phyloP scores from a whole-genome alignment of 2,888 invertebrate species.

The Tortricodes alternella region DNA sequence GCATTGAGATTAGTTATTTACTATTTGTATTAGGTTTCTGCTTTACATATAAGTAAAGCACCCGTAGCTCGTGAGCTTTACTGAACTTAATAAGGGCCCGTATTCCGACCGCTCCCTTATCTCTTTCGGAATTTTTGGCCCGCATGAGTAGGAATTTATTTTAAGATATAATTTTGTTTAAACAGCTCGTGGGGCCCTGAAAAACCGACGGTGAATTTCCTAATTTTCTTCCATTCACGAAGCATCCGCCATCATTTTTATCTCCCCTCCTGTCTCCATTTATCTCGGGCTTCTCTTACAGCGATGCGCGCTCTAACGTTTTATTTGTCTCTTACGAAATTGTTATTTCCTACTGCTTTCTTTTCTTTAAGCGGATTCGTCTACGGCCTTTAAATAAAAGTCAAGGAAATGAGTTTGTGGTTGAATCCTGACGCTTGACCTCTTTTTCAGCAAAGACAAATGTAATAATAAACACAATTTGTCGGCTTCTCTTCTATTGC shows the following conservation, averaged over 20 bases:
- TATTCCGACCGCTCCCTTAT: slow-evolving; percentile 33
- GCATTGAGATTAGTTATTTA: no score
- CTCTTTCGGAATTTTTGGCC: slow-evolving; percentile 32
- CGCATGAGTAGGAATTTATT: slow-evolving; percentile 47
- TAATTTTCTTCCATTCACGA: slow-evolving; percentile 77
- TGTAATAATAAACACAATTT: slow-evolving; percentile 56
- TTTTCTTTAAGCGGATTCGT: slow-evolving; percentile 75
- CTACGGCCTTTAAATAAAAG: slow-evolving; percentile 67
- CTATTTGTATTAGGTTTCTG: no score
- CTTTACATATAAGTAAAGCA: slow-evolving; percentile 1
- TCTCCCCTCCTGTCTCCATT: slow-evolving; percentile 77
- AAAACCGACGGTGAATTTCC: slow-evolving; percentile 74
- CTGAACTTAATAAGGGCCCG: slow-evolving; percentile 31
- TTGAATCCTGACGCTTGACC: slow-evolving; percentile 67
- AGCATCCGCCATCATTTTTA: slow-evolving; percentile 80
- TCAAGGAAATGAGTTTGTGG: slow-evolving; percentile 72
- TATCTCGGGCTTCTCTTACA: slow-evolving; percentile 71
- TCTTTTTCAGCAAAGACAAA: slow-evolving; percentile 55
- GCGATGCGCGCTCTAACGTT: slow-evolving; percentile 73
- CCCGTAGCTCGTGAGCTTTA: slow-evolving; percentile 31
- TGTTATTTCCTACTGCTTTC: slow-evolving; percentile 79
- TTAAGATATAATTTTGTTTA: slow-evolving; percentile 69
- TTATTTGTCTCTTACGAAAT: slow-evolving; percentile 79
- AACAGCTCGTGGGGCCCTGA: slow-evolving; percentile 57
- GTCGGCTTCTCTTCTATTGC: slow-evolving; percentile 37